Percentiles rank a stretch among this genome's conserved stretches.
Evolutionary conservation across 2,888 invertebrate genomes (phyloP).

Genomic region (Salpingus planirostris): DNA sequence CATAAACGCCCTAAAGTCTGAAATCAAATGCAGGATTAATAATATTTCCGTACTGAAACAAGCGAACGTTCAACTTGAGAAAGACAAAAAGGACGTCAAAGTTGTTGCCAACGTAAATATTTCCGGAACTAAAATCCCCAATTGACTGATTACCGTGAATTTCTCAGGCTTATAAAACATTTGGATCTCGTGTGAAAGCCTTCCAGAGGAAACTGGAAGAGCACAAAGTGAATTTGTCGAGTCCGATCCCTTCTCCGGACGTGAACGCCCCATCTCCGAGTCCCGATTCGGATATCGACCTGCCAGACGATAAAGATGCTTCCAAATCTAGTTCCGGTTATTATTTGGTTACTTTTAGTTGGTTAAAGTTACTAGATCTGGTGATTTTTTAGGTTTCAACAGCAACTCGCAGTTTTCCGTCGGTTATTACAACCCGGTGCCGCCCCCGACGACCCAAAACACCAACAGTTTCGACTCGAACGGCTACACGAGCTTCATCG

Average conservation of each 20-base stretch:
- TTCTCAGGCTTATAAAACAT: conserved; percentile 85
- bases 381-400: no score
- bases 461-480: conserved; percentile 35
- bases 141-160: conserved; percentile 2
- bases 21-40: conserved; percentile 71
- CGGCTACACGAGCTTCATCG: conserved; percentile 57
- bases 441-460: conserved; percentile 23
- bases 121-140: no score
- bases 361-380: conserved; percentile 2
- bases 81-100: conserved; percentile 89
- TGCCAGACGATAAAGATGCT: conserved; percentile 45
- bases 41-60: conserved; percentile 70
- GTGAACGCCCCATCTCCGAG: conserved; percentile 64
- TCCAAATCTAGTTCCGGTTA: not conserved
- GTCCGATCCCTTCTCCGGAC: conserved; percentile 63
- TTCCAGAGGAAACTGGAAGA: conserved; percentile 82
- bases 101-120: conserved; percentile 85
- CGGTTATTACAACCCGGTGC: conserved; percentile 45
- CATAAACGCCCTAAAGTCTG: conserved; percentile 69
- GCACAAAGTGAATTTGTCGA: conserved; percentile 59
- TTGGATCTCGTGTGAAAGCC: conserved; percentile 77
- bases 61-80: conserved; percentile 79
- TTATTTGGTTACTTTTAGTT: conserved; percentile 2
- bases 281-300: conserved; percentile 72
- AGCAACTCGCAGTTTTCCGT: no score